Conservation (phyloP, 2,797 vertebrate species). For the Aphelocoma californica region DNA sequence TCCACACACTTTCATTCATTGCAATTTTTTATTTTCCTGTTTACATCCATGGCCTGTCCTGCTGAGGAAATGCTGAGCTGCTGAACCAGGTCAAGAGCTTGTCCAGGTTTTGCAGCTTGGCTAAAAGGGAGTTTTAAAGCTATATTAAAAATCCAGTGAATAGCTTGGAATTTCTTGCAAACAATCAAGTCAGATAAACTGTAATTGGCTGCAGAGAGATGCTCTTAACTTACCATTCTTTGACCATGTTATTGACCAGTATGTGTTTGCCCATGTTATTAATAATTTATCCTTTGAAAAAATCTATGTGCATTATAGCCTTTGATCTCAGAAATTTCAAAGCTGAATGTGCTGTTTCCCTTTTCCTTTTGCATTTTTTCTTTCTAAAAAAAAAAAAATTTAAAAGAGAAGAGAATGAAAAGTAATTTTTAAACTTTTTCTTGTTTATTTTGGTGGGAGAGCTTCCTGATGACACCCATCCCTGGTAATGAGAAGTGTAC, state of each 20-base stretch:
- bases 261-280: slow-evolving; percentile 70
- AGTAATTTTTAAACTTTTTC: slow-evolving; percentile 53
- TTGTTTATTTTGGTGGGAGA: slow-evolving; percentile 8
- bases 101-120: neutral
- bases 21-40: neutral
- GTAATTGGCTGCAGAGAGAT: neutral
- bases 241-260: slow-evolving; percentile 73
- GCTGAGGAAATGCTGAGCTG: neutral
- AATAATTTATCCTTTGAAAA: slow-evolving; percentile 80
- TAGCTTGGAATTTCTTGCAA: slow-evolving; percentile 8
- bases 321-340: slow-evolving; percentile 81
- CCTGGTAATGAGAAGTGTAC: slow-evolving; percentile 56
- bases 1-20: neutral
- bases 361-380: slow-evolving; percentile 15
- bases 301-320: slow-evolving; percentile 80
- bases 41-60: neutral
- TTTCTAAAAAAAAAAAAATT: neutral
- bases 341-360: slow-evolving; percentile 61
- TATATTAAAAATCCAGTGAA: neutral
- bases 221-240: slow-evolving; percentile 57
- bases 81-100: neutral
- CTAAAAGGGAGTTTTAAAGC: neutral
- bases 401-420: slow-evolving; percentile 49
- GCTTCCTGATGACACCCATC: slow-evolving; percentile 36
- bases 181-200: neutral